These are phyloP conservation scores for Bursaphelenchus mucronatus DNA, from an alignment of 1,140 invertebrate genomes.

Conservation along the genomic window DNA sequence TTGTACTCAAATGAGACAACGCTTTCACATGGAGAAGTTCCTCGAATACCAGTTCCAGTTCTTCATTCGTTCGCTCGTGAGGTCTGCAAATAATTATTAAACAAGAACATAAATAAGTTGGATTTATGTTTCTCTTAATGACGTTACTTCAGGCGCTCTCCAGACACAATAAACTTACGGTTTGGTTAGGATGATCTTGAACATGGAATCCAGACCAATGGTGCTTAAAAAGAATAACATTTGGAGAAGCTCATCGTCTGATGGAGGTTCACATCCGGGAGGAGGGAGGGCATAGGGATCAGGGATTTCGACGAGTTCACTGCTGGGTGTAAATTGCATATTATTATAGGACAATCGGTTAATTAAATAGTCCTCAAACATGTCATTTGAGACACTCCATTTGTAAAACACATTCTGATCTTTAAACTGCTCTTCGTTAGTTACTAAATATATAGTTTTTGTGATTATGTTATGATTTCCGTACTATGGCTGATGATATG, in stretches of 20 bases:
- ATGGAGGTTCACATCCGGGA: constrained; percentile 65
- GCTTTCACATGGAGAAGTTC: constrained; percentile 78
- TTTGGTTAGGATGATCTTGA: constrained; percentile 77
- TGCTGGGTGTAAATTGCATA: constrained; percentile 25
- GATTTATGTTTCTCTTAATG: constrained; percentile 6
- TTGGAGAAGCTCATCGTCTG: constrained; percentile 44
- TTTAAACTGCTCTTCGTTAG: constrained; percentile 75
- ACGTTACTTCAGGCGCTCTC: not conserved
- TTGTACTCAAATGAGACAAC: constrained; percentile 75
- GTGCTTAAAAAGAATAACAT: constrained; percentile 68
- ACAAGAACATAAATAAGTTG: not conserved
- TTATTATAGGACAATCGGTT: constrained; percentile 64
- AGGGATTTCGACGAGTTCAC: constrained; percentile 3
- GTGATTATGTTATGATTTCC: constrained; percentile 30
- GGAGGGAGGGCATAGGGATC: constrained; percentile 14
- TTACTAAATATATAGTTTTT: constrained; percentile 65
- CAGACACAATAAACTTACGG: constrained; percentile 67
- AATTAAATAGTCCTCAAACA: constrained; percentile 57
- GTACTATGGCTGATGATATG: constrained; percentile 74
- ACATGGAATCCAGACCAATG: constrained; percentile 71
- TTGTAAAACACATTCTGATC: constrained; percentile 79
- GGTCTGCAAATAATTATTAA: constrained; percentile 63
- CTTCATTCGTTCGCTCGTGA: constrained; percentile 73
- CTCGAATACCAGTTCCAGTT: constrained; percentile 78
- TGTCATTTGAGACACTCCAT: constrained; percentile 65